These are phyloP conservation scores for Spongilla lacustris DNA, from an alignment of 37 sponge, comb jelly and placozoan genomes.

Conservation along the genomic window DNA sequence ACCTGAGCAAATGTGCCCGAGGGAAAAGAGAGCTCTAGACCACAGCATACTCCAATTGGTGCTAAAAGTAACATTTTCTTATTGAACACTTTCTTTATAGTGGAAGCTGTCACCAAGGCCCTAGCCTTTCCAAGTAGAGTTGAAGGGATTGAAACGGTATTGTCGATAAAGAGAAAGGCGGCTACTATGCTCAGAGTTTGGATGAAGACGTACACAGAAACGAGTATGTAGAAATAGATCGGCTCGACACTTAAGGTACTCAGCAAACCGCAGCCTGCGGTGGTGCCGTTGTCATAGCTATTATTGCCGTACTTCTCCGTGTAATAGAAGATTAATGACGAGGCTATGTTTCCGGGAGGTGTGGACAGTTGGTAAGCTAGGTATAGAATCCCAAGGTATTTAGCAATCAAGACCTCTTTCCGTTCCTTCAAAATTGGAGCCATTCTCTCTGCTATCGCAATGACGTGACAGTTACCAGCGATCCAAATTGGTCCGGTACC, in stretches of 20 bases:
- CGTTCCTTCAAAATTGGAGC: constrained; percentile 1
- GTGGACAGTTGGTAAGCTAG: neutral
- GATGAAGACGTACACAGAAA: constrained; percentile 46
- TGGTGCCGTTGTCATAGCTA: neutral
- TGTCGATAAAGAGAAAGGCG: constrained; percentile 6
- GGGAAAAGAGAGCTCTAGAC: constrained; percentile 24
- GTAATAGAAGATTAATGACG: neutral
- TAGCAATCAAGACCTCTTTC: neutral
- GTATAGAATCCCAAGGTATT: neutral
- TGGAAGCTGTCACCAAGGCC: neutral
- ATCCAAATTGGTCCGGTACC: constrained; percentile 25
- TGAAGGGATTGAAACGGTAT: neutral
- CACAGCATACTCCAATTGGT: constrained; percentile 26
- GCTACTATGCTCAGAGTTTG: constrained; percentile 14
- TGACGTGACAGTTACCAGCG: constrained; percentile 10
- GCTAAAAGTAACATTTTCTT: constrained; percentile 31
- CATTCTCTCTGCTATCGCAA: neutral
- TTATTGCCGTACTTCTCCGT: neutral
- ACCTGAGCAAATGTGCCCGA: constrained; percentile 54
- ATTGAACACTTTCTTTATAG: neutral
- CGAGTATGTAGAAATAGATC: constrained; percentile 22
- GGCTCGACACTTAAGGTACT: neutral
- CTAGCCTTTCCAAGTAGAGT: neutral
- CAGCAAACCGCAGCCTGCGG: neutral
- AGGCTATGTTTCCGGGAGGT: constrained; percentile 3